A percentile compares a stretch with the other conserved stretches of the same genome.
Evolutionary conservation across 1,140 invertebrate genomes (phyloP).

Genomic region (Brachionus asplanchnoidis): DNA sequence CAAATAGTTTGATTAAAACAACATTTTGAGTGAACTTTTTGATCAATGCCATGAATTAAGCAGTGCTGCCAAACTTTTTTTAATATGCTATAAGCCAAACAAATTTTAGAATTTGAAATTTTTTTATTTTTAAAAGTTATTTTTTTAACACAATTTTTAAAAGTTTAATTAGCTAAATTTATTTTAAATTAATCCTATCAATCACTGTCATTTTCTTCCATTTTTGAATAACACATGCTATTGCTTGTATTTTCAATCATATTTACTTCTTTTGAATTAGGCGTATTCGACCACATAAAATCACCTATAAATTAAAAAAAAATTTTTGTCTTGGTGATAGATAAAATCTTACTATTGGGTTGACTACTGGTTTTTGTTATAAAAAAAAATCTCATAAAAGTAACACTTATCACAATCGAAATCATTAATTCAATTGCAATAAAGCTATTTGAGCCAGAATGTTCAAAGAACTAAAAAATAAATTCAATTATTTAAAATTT

Average conservation of each 20-base stretch:
- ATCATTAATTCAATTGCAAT: slow-evolving; percentile 3
- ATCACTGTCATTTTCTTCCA: slow-evolving; percentile 33
- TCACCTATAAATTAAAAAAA: neutral
- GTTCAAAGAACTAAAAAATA: neutral
- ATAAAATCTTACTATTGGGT: neutral
- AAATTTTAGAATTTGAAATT: neutral
- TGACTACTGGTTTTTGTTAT: neutral
- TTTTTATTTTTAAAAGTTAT: neutral
- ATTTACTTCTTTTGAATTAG: neutral
- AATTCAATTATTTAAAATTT: neutral
- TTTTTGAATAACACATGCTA: slow-evolving; percentile 29
- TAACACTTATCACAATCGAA: neutral
- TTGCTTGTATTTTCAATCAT: neutral
- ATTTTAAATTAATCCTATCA: neutral
- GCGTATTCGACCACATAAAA: neutral
- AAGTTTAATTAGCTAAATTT: neutral
- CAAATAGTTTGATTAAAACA: neutral
- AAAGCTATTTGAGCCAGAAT: neutral
- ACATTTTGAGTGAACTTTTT: neutral
- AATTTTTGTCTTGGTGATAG: neutral
- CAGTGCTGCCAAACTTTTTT: neutral
- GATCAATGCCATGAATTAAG: neutral
- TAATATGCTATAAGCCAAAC: neutral
- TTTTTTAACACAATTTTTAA: neutral
- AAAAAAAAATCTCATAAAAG: neutral